Conservation (phyloP, 2,113 vertebrate genomes). For the Melozone crissalis region DNA sequence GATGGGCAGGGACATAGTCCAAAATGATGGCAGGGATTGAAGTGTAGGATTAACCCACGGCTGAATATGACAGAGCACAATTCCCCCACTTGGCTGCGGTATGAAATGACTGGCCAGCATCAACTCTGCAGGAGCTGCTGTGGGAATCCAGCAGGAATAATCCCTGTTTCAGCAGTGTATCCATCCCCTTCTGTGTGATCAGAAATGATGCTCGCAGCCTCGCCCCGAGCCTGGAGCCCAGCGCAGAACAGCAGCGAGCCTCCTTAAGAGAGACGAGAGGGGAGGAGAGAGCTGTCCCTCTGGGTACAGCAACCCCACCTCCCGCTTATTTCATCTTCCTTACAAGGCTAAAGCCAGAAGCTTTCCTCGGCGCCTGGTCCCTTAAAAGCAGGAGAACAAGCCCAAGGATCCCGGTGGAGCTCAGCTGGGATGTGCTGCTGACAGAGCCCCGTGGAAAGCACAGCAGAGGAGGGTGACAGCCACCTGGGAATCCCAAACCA, state of each 20-base stretch:
- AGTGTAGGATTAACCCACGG: fast-evolving
- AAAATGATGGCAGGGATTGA: neutral
- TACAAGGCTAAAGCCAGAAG: conserved; percentile 62
- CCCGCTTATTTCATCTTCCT: conserved; percentile 65
- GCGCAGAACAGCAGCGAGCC: neutral
- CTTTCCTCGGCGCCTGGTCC: neutral
- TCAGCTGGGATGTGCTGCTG: neutral
- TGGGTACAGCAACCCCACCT: conserved; percentile 44
- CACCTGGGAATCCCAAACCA: neutral
- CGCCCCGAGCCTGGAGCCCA: fast-evolving
- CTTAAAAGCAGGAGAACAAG: neutral
- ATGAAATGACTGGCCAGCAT: neutral
- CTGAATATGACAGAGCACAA: too few relatives aligned
- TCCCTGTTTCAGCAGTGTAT: neutral
- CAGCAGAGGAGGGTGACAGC: neutral
- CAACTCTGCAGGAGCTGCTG: neutral
- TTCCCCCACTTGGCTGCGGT: fast-evolving
- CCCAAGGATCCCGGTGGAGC: neutral
- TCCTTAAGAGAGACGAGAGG: conserved; percentile 60
- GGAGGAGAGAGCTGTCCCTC: conserved; percentile 32
- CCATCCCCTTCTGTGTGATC: fast-evolving
- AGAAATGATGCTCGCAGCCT: neutral
- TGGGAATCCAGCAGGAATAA: neutral
- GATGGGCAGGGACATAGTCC: neutral
- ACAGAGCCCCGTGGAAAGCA: neutral